Evolutionary conservation across 2,797 vertebrate genomes (phyloP), one percentile per base, ranked within the genome.

Genomic region (Aselliscus stoliczkanus): DNA sequence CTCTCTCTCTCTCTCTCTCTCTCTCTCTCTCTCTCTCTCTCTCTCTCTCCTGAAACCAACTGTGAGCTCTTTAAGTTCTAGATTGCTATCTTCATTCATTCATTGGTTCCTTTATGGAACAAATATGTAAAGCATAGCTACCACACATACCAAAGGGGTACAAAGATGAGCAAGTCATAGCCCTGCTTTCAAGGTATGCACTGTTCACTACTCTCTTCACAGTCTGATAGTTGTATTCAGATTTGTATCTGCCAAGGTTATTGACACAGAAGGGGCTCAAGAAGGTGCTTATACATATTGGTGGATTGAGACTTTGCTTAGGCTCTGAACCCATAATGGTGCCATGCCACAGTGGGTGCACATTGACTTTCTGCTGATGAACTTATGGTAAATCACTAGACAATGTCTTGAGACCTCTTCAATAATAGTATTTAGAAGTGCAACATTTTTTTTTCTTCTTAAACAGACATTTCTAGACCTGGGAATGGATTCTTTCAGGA

Each of bases 111-210:
- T 27, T 81, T 88, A 50, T 5, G 13, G 69, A 87, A 70, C 20
- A 84, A 93, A 89, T 75, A 90, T 54, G 88, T 86, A 47, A 76
- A 42, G 65, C 25, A 42, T 27, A 88, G 47, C n/a, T 88, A n/a
- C 11, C 5, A 6, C 0, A 7, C 10, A 0, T 23, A 5, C 44
- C 13, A 3, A 14, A 27, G 58, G 10, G 29, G 14, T 56, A 21
- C 31, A 37, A 67, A 75, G 6, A 34, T 44, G 52, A 62, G 2
- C 1, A 62, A 85, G 76, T 31, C 1, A 5, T 29, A 50, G 27
- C n/a, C 15, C 65, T 12, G 1, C 27, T 91, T 80, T 52, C 15
- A 65, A 87, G 44, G 58, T n/a, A 18, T 21, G 82, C 4, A 7
- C 11, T 1, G 10, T 67, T 60, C 86, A 14, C 29, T 31, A 21